Conservation (phyloP, 2,888 invertebrate genomes). For the Itoplectis maculator region DNA sequence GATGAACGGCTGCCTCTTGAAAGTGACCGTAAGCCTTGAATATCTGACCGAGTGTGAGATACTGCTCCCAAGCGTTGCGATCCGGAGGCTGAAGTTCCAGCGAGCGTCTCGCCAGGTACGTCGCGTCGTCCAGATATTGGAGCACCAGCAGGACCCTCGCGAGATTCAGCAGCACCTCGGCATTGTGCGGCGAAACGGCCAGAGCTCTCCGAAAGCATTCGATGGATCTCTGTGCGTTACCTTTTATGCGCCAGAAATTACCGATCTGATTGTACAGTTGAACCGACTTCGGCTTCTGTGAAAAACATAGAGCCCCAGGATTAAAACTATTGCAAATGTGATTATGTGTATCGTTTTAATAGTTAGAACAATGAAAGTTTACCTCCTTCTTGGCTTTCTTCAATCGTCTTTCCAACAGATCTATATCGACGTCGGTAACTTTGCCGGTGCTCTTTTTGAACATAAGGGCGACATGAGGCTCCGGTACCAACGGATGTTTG, state of each 20-base stretch:
- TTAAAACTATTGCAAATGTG: not conserved
- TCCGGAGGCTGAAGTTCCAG: slow-evolving; percentile 94
- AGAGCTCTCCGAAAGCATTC: slow-evolving; percentile 95
- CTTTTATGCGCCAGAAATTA: slow-evolving; percentile 96
- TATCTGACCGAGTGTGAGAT: slow-evolving; percentile 96
- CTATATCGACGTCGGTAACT: slow-evolving; percentile 90
- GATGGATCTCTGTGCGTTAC: slow-evolving; percentile 93
- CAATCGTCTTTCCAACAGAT: slow-evolving; percentile 90
- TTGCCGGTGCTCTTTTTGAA: slow-evolving; percentile 89
- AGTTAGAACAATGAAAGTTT: slow-evolving; percentile 52
- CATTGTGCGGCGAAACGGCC: slow-evolving; percentile 94
- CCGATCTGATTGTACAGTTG: slow-evolving; percentile 96
- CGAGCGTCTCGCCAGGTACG: slow-evolving; percentile 93
- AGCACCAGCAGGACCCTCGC: slow-evolving; percentile 94
- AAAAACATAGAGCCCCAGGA: slow-evolving; percentile 36
- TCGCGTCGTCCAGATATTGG: slow-evolving; percentile 95
- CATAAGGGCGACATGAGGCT: slow-evolving; percentile 92
- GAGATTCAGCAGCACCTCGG: slow-evolving; percentile 93
- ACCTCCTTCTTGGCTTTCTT: slow-evolving; percentile 92
- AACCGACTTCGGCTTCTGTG: slow-evolving; percentile 91
- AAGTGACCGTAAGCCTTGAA: slow-evolving; percentile 96
- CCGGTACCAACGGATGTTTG: slow-evolving; percentile 93
- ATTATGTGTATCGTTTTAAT: not conserved
- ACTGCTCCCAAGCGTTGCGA: slow-evolving; percentile 95
- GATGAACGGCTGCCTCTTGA: slow-evolving; percentile 93